A percentile compares a stretch with the other conserved stretches of the same genome.
Conservation (phyloP, 2,888 invertebrate genomes). For the Nudaria mundana region DNA sequence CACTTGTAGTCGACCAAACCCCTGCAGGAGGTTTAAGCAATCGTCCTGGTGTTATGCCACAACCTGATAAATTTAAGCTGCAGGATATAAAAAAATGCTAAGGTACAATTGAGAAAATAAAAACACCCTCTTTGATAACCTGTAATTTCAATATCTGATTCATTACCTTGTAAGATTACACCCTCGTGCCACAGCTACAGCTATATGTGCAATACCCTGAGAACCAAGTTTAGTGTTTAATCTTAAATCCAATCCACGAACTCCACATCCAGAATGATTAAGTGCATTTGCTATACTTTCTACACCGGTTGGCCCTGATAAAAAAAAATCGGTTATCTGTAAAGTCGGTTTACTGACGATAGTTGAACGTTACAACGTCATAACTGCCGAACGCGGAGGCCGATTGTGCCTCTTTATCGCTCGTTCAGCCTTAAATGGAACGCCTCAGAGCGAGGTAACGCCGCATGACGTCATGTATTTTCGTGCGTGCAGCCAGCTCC, state of each 20-base stretch:
- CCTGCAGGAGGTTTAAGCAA: slow-evolving; percentile 64
- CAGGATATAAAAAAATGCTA: neutral
- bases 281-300: slow-evolving; percentile 67
- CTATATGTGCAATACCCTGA: slow-evolving; percentile 67
- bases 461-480: too few species aligned
- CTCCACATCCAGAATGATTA: slow-evolving; percentile 60
- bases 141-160: neutral
- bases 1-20: slow-evolving; percentile 74
- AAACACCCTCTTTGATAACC: too few species aligned
- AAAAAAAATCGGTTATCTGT: too few species aligned
- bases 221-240: slow-evolving; percentile 69
- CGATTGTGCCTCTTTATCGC: too few species aligned
- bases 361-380: too few species aligned
- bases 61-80: slow-evolving; percentile 73
- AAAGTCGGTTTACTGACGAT: too few species aligned
- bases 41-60: slow-evolving; percentile 67
- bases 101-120: neutral
- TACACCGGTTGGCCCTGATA: slow-evolving; percentile 60
- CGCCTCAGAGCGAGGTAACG: too few species aligned
- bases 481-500: too few species aligned
- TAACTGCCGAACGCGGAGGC: too few species aligned
- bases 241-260: slow-evolving; percentile 65
- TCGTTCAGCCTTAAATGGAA: too few species aligned
- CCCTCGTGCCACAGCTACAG: slow-evolving; percentile 72
- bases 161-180: slow-evolving; percentile 72